Evolutionary conservation across 2,888 invertebrate species (phyloP).

Genomic region (Anticlea derivata): DNA sequence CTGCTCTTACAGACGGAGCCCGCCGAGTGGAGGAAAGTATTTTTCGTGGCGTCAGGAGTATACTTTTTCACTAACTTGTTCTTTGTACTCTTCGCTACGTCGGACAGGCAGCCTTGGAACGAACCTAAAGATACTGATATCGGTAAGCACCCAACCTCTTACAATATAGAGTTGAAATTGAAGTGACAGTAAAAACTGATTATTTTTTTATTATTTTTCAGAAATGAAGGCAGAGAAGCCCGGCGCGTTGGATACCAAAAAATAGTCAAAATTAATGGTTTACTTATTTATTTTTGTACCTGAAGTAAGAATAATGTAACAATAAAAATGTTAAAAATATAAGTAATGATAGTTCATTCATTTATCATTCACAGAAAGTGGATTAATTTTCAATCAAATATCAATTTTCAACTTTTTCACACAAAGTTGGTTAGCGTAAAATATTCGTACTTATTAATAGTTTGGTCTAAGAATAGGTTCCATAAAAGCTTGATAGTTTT

Average conservation of each 20-base stretch:
- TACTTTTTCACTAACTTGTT: slow-evolving; percentile 88
- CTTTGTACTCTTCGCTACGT: slow-evolving; percentile 88
- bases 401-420: no score
- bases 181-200: neutral
- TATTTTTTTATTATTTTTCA: slow-evolving; percentile 21
- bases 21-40: slow-evolving; percentile 89
- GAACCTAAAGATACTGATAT: slow-evolving; percentile 62
- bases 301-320: slow-evolving; percentile 22
- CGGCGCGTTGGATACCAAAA: slow-evolving; percentile 1
- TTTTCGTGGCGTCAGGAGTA: slow-evolving; percentile 88
- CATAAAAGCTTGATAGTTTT: no score
- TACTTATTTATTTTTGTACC: slow-evolving; percentile 34
- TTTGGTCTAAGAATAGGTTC: no score
- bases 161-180: neutral
- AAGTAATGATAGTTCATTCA: no score
- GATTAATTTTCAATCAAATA: no score
- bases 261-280: neutral
- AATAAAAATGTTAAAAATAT: neutral
- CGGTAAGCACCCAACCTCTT: slow-evolving; percentile 10
- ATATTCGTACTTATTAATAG: no score
- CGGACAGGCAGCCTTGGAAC: slow-evolving; percentile 89
- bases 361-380: no score
- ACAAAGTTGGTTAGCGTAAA: no score
- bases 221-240: slow-evolving; percentile 22
- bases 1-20: slow-evolving; percentile 80